Conservation (phyloP, 2,113 vertebrate genomes). For the Gallinago undulata region DNA sequence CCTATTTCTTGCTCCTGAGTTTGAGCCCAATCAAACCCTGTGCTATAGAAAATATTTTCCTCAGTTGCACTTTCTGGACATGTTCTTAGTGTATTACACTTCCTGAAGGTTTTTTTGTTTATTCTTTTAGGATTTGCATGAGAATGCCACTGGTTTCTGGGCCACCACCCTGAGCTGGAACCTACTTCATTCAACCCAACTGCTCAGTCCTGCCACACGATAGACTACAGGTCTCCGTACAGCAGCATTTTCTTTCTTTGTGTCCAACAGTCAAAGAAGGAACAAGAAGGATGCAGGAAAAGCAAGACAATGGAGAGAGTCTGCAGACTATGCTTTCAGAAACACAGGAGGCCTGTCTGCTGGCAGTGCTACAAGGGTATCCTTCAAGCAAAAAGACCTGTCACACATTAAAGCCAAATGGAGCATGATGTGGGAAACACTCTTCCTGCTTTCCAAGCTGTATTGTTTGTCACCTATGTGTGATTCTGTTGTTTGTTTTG, state of each 20-base stretch:
- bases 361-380: not conserved
- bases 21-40: not conserved
- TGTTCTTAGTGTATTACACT: not conserved
- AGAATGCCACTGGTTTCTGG: conserved; percentile 57
- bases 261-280: not conserved
- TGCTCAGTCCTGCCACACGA: conserved; percentile 37
- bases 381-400: not conserved
- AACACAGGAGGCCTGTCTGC: not conserved
- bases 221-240: conserved; percentile 17
- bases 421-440: not conserved
- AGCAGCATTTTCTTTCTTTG: not conserved
- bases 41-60: not conserved
- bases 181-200: conserved; percentile 4
- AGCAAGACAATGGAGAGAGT: not conserved
- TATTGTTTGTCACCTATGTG: not conserved
- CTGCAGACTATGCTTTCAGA: not conserved
- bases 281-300: not conserved
- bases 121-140: conserved; percentile 46
- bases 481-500: not conserved
- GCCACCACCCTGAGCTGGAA: conserved; percentile 69
- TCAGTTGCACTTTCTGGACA: not conserved
- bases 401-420: not conserved
- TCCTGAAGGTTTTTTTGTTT: not conserved
- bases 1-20: not conserved
- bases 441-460: not conserved